Conservation (phyloP, 2,888 invertebrate species). For the Dyspetes luteomarginatus region DNA sequence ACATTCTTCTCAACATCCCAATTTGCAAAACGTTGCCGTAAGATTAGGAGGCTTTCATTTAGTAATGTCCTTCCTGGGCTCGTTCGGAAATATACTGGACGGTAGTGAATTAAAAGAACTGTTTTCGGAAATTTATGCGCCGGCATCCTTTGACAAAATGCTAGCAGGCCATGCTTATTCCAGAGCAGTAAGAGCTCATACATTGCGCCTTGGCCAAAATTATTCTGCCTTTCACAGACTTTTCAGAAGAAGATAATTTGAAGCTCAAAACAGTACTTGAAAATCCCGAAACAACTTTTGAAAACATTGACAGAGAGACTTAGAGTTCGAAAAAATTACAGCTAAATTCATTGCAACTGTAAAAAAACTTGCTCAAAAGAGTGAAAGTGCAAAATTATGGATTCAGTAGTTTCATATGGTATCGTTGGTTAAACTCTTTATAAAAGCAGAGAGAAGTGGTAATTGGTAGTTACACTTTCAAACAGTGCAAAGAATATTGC, state of each 20-base stretch:
- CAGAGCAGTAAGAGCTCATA: conserved; percentile 22
- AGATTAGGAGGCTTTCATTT: conserved; percentile 74
- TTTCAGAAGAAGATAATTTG: background rate
- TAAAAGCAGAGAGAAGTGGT: conserved; percentile 29
- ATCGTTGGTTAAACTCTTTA: conserved; percentile 22
- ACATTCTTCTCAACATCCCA: conserved; percentile 24
- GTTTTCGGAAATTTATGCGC: conserved; percentile 1
- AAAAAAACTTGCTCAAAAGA: conserved; percentile 14
- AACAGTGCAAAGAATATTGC: conserved; percentile 67
- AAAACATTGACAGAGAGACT: background rate
- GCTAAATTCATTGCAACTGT: conserved; percentile 27
- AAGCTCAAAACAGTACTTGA: background rate
- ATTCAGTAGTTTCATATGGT: conserved; percentile 34
- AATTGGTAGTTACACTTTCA: conserved; percentile 56
- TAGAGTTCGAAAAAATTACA: background rate
- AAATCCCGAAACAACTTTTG: conserved; percentile 21
- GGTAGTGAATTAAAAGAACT: conserved; percentile 31
- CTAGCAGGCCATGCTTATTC: background rate
- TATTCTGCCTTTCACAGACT: conserved; percentile 26
- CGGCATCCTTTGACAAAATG: conserved; percentile 26
- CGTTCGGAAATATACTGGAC: conserved; percentile 11
- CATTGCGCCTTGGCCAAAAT: conserved; percentile 22
- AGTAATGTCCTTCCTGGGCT: conserved; percentile 18
- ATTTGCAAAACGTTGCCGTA: conserved; percentile 50
- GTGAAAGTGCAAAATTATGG: conserved; percentile 21